phyloP scores from a whole-genome alignment of 2,113 vertebrate species.

The Apus apus region DNA sequence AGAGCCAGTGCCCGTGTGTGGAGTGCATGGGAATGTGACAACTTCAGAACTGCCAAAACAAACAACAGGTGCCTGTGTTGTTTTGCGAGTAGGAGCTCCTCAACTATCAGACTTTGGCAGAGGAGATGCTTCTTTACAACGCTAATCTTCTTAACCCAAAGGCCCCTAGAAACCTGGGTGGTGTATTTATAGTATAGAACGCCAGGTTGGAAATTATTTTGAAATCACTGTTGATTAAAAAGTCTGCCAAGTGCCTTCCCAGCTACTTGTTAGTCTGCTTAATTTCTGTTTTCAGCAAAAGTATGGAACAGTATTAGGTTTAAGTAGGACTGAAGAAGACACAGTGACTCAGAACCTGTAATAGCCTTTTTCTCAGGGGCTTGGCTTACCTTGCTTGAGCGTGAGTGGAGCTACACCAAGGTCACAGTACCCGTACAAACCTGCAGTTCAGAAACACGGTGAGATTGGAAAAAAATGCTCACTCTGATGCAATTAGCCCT shows the following conservation, averaged over 20 bases:
- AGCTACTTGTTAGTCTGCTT: neutral
- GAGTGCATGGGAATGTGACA: neutral
- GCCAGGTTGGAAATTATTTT: neutral
- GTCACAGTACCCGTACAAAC: neutral
- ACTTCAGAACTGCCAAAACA: slow-evolving; percentile 63
- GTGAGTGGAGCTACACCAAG: neutral
- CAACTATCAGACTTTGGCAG: slow-evolving; percentile 58
- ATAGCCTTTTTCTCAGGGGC: slow-evolving; percentile 26
- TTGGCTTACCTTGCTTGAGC: neutral
- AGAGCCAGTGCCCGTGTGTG: fast-evolving
- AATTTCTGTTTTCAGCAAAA: slow-evolving; percentile 24
- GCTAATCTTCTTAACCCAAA: slow-evolving; percentile 5
- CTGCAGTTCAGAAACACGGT: neutral
- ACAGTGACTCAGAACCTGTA: slow-evolving; percentile 22
- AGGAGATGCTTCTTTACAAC: slow-evolving; percentile 8
- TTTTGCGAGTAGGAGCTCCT: slow-evolving; percentile 61
- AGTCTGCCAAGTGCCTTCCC: neutral
- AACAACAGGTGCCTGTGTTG: slow-evolving; percentile 65
- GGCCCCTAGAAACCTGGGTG: slow-evolving; percentile 37
- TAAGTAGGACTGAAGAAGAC: slow-evolving; percentile 15
- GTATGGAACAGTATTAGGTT: slow-evolving; percentile 55
- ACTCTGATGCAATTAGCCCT: neutral
- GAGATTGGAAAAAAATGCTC: neutral
- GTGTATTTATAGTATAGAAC: slow-evolving; percentile 36
- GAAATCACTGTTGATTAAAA: slow-evolving; percentile 41